These are phyloP conservation scores for Polyommatus iphigenia DNA, from an alignment of 2,888 invertebrate genomes.

Conservation along the genomic window DNA sequence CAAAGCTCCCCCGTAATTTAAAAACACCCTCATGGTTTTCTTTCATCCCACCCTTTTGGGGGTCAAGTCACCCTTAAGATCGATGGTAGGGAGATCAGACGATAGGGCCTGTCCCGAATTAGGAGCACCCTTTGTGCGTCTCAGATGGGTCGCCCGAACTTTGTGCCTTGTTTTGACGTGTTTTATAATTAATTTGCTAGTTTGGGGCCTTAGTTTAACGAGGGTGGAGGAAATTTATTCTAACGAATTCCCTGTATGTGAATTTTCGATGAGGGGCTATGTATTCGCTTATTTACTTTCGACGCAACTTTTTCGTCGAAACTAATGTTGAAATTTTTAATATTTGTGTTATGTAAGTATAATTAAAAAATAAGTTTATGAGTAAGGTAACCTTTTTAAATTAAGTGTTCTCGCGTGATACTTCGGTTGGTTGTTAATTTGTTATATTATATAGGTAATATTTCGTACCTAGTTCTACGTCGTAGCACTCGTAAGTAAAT, in stretches of 20 bases:
- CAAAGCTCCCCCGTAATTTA: conserved; percentile 49
- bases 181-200: conserved; percentile 80
- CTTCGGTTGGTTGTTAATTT: too few species aligned
- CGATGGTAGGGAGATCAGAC: conserved; percentile 77
- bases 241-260: conserved; percentile 51
- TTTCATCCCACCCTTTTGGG: conserved; percentile 65
- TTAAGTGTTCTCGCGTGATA: neutral
- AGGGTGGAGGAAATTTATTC: conserved; percentile 65
- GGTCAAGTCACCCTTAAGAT: conserved; percentile 80
- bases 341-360: neutral
- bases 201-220: conserved; percentile 71
- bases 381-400: neutral
- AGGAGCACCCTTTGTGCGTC: conserved; percentile 71
- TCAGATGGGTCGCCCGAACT: conserved; percentile 72
- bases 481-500: too few species aligned
- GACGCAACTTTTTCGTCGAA: conserved; percentile 14
- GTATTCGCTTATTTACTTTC: conserved; percentile 39
- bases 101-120: conserved; percentile 68
- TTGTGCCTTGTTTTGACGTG: conserved; percentile 75
- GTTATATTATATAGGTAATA: too few species aligned
- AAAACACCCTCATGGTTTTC: conserved; percentile 67
- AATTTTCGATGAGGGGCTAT: conserved; percentile 43
- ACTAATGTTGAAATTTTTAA: neutral
- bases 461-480: too few species aligned
- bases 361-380: neutral